Evolutionary conservation across 2,797 vertebrate species (phyloP).

Genomic region (Halcyon leucocephala): DNA sequence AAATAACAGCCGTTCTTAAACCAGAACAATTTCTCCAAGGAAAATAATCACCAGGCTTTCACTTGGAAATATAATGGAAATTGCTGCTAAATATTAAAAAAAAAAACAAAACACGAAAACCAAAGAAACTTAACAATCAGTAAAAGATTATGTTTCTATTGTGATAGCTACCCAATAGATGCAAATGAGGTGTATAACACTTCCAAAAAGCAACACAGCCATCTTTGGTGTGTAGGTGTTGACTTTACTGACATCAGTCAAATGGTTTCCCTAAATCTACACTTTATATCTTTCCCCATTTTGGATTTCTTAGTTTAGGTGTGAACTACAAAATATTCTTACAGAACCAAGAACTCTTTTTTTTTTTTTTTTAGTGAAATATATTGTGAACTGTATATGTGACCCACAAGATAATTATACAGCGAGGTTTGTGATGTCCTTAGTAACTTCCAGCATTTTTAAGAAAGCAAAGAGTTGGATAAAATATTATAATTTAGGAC

Average conservation of each 20-base stretch:
- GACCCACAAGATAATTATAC: not conserved
- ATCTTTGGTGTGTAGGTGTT: not conserved
- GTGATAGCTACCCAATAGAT: not conserved
- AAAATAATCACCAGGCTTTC: not conserved
- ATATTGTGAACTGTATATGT: not conserved
- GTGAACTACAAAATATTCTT: not conserved
- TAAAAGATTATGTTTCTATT: not conserved
- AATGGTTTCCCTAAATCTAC: not conserved
- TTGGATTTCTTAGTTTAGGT: not conserved
- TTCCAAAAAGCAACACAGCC: fast-evolving
- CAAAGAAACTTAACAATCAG: not conserved
- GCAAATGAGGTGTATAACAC: not conserved
- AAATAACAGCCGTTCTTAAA: not conserved
- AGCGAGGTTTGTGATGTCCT: not conserved
- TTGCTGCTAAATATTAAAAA: not conserved
- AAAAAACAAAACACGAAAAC: not conserved
- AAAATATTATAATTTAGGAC: not conserved
- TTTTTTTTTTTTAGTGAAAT: not conserved
- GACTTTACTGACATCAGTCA: not conserved
- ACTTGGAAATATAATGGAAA: not conserved
- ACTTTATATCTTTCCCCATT: not conserved
- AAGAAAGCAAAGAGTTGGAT: not conserved
- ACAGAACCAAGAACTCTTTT: fast-evolving
- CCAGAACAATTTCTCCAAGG: not conserved
- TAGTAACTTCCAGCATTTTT: not conserved